Percentiles rank a stretch among this genome's conserved stretches.
Conservation (phyloP, 53 echinoderm and acorn worm species). For the Zoroaster sp. region DNA sequence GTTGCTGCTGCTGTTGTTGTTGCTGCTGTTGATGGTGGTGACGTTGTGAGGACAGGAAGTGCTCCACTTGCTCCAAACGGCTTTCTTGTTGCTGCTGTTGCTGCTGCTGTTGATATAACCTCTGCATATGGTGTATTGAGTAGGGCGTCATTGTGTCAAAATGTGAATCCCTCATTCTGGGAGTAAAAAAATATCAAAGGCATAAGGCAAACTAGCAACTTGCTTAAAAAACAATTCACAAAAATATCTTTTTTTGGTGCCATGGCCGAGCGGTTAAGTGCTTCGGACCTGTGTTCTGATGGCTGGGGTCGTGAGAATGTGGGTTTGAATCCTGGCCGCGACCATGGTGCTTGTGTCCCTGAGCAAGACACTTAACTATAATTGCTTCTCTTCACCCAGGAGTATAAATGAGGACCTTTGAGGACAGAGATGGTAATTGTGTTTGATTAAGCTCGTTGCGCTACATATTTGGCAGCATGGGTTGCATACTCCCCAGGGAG, state of each 20-base stretch:
- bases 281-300: not conserved
- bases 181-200: not conserved
- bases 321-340: too few species aligned
- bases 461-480: too few species aligned
- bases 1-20: conserved; percentile 31
- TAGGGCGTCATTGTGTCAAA: conserved; percentile 10
- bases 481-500: too few species aligned
- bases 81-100: conserved; percentile 48
- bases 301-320: too few species aligned
- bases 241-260: not conserved
- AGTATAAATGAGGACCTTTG: too few species aligned
- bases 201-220: not conserved
- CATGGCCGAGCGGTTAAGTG: too few species aligned
- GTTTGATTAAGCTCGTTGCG: too few species aligned
- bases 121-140: conserved; percentile 29
- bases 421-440: too few species aligned
- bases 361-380: too few species aligned
- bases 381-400: too few species aligned
- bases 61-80: conserved; percentile 19
- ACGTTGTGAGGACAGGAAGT: conserved; percentile 18
- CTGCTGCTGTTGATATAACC: conserved; percentile 64
- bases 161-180: conserved; percentile 43
- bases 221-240: too few species aligned
- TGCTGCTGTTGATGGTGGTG: conserved; percentile 64
- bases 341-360: too few species aligned